These are phyloP conservation scores for Glossophaga mutica DNA, from an alignment of 2,797 vertebrate species.

Conservation along the genomic window DNA sequence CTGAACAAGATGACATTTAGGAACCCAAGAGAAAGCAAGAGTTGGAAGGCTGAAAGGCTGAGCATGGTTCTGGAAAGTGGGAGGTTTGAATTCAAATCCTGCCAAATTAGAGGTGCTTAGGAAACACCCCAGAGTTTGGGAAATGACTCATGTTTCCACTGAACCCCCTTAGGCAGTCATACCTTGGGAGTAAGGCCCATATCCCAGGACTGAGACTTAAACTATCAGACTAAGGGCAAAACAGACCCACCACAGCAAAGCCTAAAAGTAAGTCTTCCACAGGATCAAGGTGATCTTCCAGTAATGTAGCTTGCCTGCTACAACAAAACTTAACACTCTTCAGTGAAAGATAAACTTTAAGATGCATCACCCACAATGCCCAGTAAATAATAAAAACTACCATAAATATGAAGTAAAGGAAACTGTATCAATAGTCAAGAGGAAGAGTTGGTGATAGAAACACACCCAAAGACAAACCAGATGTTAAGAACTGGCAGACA, in stretches of 20 bases:
- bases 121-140: background rate
- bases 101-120: background rate
- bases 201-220: background rate
- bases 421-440: background rate
- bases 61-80: background rate
- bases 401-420: background rate
- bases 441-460: background rate
- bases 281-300: background rate
- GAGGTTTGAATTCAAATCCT: constrained; percentile 10
- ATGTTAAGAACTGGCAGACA: background rate
- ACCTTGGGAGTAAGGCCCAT: background rate
- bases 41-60: background rate
- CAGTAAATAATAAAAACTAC: background rate
- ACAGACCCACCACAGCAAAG: background rate
- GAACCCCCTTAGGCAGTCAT: background rate
- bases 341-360: background rate
- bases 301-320: background rate
- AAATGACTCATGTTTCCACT: background rate
- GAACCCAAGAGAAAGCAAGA: background rate
- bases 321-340: background rate
- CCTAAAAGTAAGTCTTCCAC: background rate
- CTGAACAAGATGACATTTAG: background rate
- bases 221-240: background rate
- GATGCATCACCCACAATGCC: background rate
- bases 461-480: background rate